These are phyloP conservation scores for Pseudomyrmex pallidus DNA, from an alignment of 1,140 invertebrate genomes.

Conservation along the genomic window DNA sequence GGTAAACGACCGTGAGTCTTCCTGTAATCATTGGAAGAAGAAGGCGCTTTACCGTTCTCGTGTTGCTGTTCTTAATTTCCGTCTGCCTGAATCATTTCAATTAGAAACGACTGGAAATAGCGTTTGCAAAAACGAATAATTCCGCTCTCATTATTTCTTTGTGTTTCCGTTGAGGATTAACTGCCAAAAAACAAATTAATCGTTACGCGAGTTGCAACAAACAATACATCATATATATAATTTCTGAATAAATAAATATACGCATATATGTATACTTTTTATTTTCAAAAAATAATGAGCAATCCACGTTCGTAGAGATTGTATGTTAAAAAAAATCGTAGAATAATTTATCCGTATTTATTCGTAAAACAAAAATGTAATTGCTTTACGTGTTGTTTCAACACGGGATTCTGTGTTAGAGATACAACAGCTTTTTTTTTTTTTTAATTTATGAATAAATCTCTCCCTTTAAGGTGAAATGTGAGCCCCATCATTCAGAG, in stretches of 20 bases:
- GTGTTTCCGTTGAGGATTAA: background rate
- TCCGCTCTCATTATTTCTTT: background rate
- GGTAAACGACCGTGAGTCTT: constrained; percentile 55
- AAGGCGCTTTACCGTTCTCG: constrained; percentile 37
- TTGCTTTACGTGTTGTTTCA: background rate
- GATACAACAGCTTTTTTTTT: background rate
- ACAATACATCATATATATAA: background rate
- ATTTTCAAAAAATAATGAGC: background rate
- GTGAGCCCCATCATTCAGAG: too few species aligned
- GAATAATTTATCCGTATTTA: background rate
- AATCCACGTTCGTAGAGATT: background rate
- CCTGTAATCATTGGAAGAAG: constrained; percentile 46
- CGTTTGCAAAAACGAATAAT: background rate
- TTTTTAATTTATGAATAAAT: constrained; percentile 3
- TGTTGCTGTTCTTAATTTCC: constrained; percentile 43
- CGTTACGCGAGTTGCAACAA: too few species aligned
- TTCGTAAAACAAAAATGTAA: background rate
- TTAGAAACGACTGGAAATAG: constrained; percentile 22
- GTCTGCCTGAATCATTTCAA: constrained; percentile 16
- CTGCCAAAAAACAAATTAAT: background rate
- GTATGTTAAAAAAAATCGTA: background rate
- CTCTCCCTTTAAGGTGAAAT: background rate
- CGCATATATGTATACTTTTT: too few species aligned
- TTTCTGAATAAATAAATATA: background rate
- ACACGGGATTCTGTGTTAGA: background rate